Evolutionary conservation across 2,113 vertebrate genomes (phyloP), one percentile per base, ranked within the genome.

Genomic region (Colaptes auratus): DNA sequence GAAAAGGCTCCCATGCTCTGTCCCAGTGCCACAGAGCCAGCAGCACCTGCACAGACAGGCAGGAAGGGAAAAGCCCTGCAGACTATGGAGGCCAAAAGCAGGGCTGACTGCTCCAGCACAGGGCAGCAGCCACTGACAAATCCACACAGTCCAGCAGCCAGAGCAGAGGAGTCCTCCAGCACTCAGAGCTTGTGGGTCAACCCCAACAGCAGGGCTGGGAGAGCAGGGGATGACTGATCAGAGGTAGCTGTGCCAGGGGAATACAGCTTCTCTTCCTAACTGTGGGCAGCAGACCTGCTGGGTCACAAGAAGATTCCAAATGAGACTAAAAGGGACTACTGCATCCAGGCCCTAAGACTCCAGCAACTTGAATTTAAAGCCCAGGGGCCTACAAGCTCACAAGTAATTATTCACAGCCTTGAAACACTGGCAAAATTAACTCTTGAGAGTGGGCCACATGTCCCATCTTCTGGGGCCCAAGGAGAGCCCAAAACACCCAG

Each of bases 81-180:
- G 36, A 10, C 60, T 23, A 56, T 0, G 2, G 66, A 24, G 1
- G 0, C 33, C 27, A 21, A 10, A 73, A 28, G 15, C 52, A 60
- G 35, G 30, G n/a, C 31, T 23, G 35, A 46, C 25, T 2, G 2
- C 46, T 44, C 19, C 67, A 79, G 46, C 46, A 56, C 52, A 70
- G 31, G 46, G 25, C 24, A 91, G 33, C 27, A 70, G 58, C 18
- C 44, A 50, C 28, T 87, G 63, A 42, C 6, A 66, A 84, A 85
- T 7, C 30, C 82, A 88, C 39, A 53, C 35, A 66, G 25, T 1
- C 33, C 67, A 64, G 0, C 2, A 81, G 30, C 15, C 74, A 78
- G 36, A 82, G 60, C 31, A 73, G 39, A 42, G 4, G 27, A 56
- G 17, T 13, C 14, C 42, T 44, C n/a, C 80, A 86, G 25, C 27